Evolutionary conservation across 2,797 vertebrate genomes (phyloP), one percentile per base, ranked within the genome.

Genomic region (Botia kubotai): DNA sequence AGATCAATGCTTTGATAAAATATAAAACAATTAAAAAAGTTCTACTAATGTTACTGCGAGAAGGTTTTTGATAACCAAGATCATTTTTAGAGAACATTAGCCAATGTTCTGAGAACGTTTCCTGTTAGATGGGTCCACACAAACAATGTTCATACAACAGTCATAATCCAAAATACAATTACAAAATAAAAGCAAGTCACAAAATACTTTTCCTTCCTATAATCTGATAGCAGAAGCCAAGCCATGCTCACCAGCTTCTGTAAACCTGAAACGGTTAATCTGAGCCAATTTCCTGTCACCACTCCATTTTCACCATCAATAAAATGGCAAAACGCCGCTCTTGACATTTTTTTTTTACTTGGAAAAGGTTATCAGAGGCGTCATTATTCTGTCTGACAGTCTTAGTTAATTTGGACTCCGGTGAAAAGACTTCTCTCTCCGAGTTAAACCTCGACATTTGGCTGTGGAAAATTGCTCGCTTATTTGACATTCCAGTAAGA

Each of bases 401-500:
- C 1, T n/a, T 13, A 76, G 63, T 55, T 10, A 6, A 76, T 62
- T 63, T 33, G 16, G 13, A 12, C 57, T 58, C 23, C 3, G n/a
- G 8, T 70, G 46, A 50, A 70, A 50, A 70, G 43, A 53, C 69
- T 23, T 50, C 48, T 13, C 67, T 52, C 52, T 60, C 60, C 16
- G 8, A 68, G 14, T 17, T 26, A 19, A 77, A 71, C 39, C 26
- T 26, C 50, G 36, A 36, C 16, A 69, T 62, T 66, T 80, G 67
- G 53, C 63, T 39, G 46, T 14, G 48, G 23, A 67, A 77, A 77
- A 77, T 53, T 68, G 76, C 21, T 33, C 7, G 33, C 16, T 50
- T 80, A 58, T 60, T 21, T 1, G 10, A 46, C 43, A 29, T 55
- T 79, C 77, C 67, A 72, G 75, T 75, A 58, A 75, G 23, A 71